Evolutionary conservation across 2,113 vertebrate genomes (phyloP), one percentile per base, ranked within the genome.

Genomic region (Corythaixoides concolor): DNA sequence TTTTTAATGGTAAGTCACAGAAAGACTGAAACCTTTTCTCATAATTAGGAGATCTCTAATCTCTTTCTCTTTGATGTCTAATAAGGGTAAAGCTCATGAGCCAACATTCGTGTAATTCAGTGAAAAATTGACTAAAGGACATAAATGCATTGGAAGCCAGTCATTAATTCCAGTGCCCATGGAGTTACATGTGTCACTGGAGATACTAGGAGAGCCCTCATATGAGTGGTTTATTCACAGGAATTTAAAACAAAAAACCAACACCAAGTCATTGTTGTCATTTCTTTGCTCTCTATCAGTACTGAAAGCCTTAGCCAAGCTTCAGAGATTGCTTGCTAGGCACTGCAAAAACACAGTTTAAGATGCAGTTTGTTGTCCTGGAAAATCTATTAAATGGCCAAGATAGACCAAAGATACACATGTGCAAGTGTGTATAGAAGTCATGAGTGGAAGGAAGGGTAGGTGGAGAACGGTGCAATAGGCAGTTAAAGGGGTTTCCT

Each of bases 61-160:
- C 74, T 82, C 60, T 86, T 91, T 91, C 16, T 66, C n/a, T 84
- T 91, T 96, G 78, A 64, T 90, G 49, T 41, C 30, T 60, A n/a
- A 69, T 23, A 52, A 75, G 22, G 18, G 9, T 30, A 80, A 87
- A 73, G 11, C 19, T 91, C 16, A 72, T 4, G 3, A 73, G 16
- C n/a, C 37, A 91, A 41, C 43, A 59, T 76, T 73, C 37, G 41
- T 19, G 10, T 16, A 79, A n/a, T 64, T 41, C 43, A 59, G 55
- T 56, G 18, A 81, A 81, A 81, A 75, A 62, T 3, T 7, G 1
- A 8, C 68, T 55, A 56, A 27, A 79, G 67, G 66, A 17, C 20
- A n/a, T 6, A 58, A 90, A 37, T 10, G 2, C 13, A 13, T 20
- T 87, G 43, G 41, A 87, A 89, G 14, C 19, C 19, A 55, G n/a